Conservation (phyloP, 2,113 vertebrate genomes). For the Lagopus muta region DNA sequence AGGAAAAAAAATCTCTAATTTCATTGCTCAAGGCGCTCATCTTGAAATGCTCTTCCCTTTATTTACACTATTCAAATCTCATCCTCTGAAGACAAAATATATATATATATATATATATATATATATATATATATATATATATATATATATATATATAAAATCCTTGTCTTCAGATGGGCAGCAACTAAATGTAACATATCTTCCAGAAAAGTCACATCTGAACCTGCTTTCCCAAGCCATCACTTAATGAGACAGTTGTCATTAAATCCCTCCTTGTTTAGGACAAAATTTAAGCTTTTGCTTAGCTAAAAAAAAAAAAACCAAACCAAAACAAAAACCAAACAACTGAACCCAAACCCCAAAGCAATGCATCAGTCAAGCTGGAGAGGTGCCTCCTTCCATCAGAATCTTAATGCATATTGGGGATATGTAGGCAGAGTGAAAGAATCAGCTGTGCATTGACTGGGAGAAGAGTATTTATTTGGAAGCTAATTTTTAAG, state of each 20-base stretch:
- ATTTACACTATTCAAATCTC: neutral
- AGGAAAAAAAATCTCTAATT: neutral
- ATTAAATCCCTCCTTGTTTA: neutral
- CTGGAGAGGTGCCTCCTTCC: neutral
- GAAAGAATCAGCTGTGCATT: neutral
- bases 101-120: no score
- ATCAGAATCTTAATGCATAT: neutral
- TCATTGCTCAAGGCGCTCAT: neutral
- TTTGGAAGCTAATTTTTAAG: conserved; percentile 16
- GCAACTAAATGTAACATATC: neutral
- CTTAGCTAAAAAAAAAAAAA: neutral
- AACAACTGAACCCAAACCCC: neutral
- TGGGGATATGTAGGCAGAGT: rapidly evolving
- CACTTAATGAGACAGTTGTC: neutral
- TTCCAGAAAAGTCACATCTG: neutral
- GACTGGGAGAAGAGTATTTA: conserved; percentile 10
- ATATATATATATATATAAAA: neutral
- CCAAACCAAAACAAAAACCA: neutral
- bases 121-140: no score
- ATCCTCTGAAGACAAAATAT: neutral
- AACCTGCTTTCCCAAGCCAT: neutral
- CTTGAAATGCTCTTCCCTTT: neutral
- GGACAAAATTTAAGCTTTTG: neutral
- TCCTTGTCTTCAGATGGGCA: neutral
- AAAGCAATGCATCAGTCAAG: neutral